These are phyloP conservation scores for Aporrectodea caliginosa DNA, from an alignment of 1,140 invertebrate species.

Conservation along the genomic window DNA sequence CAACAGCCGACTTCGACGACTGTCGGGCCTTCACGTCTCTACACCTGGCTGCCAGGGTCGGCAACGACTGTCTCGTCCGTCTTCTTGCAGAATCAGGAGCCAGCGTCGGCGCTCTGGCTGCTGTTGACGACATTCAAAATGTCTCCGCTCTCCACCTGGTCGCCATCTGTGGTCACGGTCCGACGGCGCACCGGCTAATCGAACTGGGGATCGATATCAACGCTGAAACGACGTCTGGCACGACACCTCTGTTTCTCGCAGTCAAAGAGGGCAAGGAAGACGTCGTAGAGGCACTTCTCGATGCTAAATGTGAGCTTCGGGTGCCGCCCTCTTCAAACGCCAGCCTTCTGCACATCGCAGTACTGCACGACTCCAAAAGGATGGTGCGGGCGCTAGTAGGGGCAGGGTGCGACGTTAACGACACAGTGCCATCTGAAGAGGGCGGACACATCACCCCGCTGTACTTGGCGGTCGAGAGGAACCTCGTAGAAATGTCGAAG, in stretches of 20 bases:
- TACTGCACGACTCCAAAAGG: slow-evolving; percentile 7
- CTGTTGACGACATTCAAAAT: slow-evolving; percentile 13
- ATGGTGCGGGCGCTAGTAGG: slow-evolving; percentile 18
- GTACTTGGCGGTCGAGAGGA: slow-evolving; percentile 96
- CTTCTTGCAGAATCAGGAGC: slow-evolving; percentile 91
- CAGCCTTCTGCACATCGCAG: slow-evolving; percentile 20
- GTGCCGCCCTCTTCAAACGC: neutral
- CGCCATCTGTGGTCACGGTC: slow-evolving; percentile 19
- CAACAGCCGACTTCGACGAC: slow-evolving; percentile 16
- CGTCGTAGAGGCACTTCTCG: slow-evolving; percentile 25
- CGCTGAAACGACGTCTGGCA: slow-evolving; percentile 20
- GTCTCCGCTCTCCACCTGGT: slow-evolving; percentile 22
- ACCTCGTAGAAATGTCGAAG: slow-evolving; percentile 79
- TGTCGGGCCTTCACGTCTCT: slow-evolving; percentile 71
- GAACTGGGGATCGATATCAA: slow-evolving; percentile 27
- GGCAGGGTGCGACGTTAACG: slow-evolving; percentile 21
- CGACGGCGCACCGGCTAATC: slow-evolving; percentile 12
- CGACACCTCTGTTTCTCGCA: slow-evolving; percentile 25
- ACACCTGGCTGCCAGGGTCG: slow-evolving; percentile 93
- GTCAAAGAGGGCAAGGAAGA: slow-evolving; percentile 25
- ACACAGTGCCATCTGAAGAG: slow-evolving; percentile 18
- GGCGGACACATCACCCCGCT: slow-evolving; percentile 62
- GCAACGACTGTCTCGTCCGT: slow-evolving; percentile 80
- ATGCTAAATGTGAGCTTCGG: slow-evolving; percentile 21
- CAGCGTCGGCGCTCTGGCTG: slow-evolving; percentile 69